Evolutionary conservation across 2,797 vertebrate species (phyloP), one percentile per base, ranked within the genome.

Genomic region (Ctenopoma multispine): DNA sequence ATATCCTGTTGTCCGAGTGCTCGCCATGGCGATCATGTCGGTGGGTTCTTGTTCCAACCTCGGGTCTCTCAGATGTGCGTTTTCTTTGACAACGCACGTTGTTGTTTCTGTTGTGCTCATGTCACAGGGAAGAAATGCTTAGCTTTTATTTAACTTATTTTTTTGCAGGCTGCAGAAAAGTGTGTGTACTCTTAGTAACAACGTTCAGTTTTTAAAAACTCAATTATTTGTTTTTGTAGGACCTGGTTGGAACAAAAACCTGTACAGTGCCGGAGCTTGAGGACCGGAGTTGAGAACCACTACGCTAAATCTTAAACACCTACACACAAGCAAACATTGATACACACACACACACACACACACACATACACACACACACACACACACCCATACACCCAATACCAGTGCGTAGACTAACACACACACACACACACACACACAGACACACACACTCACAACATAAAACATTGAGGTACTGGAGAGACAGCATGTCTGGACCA

Each of bases 241-340:
- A 95, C 95, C 94, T 95, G 94, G 95, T 95, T 95, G 94, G 94
- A 95, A 95, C 95, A 95, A 95, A 95, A 95, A 95, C 94, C 95
- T 95, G 94, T 95, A 94, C 94, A 94, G 94, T 94, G 92, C 93
- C 93, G 92, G 94, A 95, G 93, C 93, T 95, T 95, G 95, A 95
- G 94, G 95, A 95, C 94, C 94, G 94, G 93, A 95, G 95, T 95
- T 95, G 94, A 95, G 94, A 95, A 94, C 94, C 94, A 94, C 94
- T 93, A 92, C 94, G 92, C 93, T 93, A 92, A 94, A 93, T 92
- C 87, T 93, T 87, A 92, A 84, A 88, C 75, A 76, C 80, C 77
- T 75, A 66, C 78, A 66, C 83, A 79, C 63, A 77, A 69, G 77
- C 71, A 58, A 69, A 79, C 71, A 58, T 40, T 72, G 50, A 80